These are phyloP conservation scores for Styela plicata DNA, from an alignment of 23 tunicate species.

Conservation along the genomic window DNA sequence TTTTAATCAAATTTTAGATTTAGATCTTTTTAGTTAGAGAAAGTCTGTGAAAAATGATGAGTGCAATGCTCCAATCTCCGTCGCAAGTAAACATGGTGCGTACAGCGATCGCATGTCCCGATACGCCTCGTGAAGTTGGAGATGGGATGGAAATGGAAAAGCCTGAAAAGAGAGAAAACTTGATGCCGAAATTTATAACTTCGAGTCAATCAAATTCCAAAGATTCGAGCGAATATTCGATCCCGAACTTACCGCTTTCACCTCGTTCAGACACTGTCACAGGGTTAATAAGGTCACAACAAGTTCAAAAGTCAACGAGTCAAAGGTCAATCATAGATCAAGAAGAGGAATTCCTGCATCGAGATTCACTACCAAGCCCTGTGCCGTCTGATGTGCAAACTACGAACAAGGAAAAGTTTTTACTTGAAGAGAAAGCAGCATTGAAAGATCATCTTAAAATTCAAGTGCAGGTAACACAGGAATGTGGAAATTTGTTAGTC, in stretches of 20 bases:
- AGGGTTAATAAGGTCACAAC: background rate
- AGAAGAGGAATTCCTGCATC: background rate
- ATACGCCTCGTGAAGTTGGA: slow-evolving; percentile 62
- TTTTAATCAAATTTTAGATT: background rate
- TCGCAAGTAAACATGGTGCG: slow-evolving; percentile 14
- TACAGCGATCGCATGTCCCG: slow-evolving; percentile 38
- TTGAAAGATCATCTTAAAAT: slow-evolving; percentile 74
- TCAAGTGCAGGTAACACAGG: slow-evolving; percentile 64
- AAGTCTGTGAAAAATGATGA: background rate
- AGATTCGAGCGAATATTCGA: slow-evolving; percentile 28
- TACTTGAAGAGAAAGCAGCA: slow-evolving; percentile 69
- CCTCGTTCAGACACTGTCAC: background rate
- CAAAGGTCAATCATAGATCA: slow-evolving; percentile 2
- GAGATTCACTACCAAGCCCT: slow-evolving; percentile 26
- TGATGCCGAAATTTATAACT: background rate
- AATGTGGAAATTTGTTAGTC: background rate
- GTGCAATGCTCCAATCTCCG: slow-evolving; percentile 2
- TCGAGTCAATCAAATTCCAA: background rate
- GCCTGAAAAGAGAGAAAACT: background rate
- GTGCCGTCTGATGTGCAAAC: background rate
- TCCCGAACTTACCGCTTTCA: background rate
- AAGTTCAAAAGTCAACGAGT: background rate
- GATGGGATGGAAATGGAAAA: slow-evolving; percentile 78
- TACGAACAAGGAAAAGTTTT: slow-evolving; percentile 31
- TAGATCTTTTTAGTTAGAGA: background rate